Evolutionary conservation across 2,113 vertebrate species (phyloP).

Genomic region (Deroptyus accipitrinus): DNA sequence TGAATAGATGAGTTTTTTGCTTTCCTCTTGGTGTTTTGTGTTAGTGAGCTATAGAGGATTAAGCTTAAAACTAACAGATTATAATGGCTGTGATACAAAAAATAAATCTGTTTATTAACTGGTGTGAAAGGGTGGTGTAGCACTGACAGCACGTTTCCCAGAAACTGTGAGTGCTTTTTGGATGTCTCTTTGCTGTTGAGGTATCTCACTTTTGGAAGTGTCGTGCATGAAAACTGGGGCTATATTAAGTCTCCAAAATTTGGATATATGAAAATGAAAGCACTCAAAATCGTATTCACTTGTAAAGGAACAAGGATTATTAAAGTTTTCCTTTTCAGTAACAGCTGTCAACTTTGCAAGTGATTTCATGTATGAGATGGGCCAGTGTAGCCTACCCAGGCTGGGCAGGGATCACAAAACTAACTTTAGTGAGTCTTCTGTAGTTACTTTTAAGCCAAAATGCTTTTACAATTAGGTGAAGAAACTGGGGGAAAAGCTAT

Average conservation of each 20-base stretch:
- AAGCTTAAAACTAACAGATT: not conserved
- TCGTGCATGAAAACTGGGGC: fast-evolving
- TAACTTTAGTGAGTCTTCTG: not conserved
- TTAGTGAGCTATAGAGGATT: not conserved
- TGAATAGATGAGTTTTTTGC: not conserved
- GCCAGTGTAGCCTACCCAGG: not conserved
- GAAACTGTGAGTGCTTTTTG: not conserved
- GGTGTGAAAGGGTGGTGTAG: not conserved
- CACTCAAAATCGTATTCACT: not conserved
- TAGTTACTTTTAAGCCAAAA: not conserved
- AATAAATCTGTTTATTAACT: not conserved
- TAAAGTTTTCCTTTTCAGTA: not conserved
- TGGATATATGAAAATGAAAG: not conserved
- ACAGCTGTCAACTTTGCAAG: not conserved
- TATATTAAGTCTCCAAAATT: not conserved
- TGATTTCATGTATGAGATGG: not conserved
- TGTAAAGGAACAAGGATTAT: not conserved
- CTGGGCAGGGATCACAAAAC: not conserved
- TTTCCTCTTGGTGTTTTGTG: not conserved
- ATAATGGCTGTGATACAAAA: not conserved
- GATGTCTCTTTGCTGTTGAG: not conserved
- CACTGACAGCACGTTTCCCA: not conserved
- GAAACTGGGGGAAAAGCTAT: not conserved
- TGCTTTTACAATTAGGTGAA: not conserved
- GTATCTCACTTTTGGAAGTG: not conserved